Evolutionary conservation across 2,797 vertebrate genomes (phyloP).

Genomic region (Danio kyathit): DNA sequence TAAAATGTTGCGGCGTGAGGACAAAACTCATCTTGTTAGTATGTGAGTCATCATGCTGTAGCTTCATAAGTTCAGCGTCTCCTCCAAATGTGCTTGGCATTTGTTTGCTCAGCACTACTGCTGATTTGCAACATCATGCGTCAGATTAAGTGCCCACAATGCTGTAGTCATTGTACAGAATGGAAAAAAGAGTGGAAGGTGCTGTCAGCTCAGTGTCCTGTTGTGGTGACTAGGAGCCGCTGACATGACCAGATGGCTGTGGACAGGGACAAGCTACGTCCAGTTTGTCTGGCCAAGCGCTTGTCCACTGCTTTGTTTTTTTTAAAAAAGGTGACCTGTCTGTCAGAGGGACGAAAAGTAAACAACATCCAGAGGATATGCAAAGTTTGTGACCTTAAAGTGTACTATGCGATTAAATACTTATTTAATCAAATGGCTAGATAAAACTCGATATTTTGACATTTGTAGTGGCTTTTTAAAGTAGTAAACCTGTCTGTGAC

Average conservation of each 20-base stretch:
- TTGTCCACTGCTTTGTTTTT: slow-evolving; percentile 22
- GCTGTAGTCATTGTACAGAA: slow-evolving; percentile 5
- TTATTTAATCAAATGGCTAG: background rate
- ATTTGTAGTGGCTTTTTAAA: no score
- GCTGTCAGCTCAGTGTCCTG: slow-evolving; percentile 43
- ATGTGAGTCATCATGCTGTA: slow-evolving; percentile 13
- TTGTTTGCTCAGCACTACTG: slow-evolving; percentile 24
- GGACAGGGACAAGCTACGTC: slow-evolving; percentile 50
- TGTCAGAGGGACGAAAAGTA: slow-evolving; percentile 42
- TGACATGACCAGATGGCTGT: slow-evolving; percentile 57
- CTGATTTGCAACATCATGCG: slow-evolving; percentile 41
- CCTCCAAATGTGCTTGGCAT: slow-evolving; percentile 25
- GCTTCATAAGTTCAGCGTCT: slow-evolving; percentile 15
- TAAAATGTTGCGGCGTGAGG: background rate
- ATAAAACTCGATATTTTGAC: background rate
- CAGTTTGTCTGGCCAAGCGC: slow-evolving; percentile 32
- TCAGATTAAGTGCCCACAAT: slow-evolving; percentile 48
- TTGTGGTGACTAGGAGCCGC: slow-evolving; percentile 47
- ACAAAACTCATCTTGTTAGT: slow-evolving; percentile 12
- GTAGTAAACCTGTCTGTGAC: no score
- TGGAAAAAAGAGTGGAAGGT: slow-evolving; percentile 9
- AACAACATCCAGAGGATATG: slow-evolving; percentile 32
- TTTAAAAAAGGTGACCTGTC: slow-evolving; percentile 53
- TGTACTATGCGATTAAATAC: background rate
- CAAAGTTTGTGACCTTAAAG: slow-evolving; percentile 46